Evolutionary conservation across 2,797 vertebrate species (phyloP), one percentile per base, ranked within the genome.

Genomic region (Otus scops): DNA sequence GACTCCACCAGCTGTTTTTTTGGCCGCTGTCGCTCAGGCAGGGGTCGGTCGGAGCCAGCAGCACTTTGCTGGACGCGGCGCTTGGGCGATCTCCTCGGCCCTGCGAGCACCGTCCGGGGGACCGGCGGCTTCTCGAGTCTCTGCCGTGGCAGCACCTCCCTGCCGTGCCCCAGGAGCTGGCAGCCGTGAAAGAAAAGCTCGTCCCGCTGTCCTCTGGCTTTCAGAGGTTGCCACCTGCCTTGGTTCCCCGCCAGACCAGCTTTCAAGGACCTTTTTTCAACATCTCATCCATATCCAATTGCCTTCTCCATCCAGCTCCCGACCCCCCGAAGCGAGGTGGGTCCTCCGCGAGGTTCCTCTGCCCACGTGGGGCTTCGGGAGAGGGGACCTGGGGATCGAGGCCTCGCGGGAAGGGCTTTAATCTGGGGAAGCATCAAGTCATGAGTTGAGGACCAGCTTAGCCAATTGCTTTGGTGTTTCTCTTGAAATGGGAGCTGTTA

Each of bases 241-340:
- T 0, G 1, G 36, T 19, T 43, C 57, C 85, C 85, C 48, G 56
- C 61, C 93, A 47, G 54, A 56, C 68, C 0, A 1, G 48, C 76
- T 88, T 39, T n/a, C 73, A 10, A 70, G 86, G 65, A 71, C 51
- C 26, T 56, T 63, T 63, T 56, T 38, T n/a, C 30, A 24, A 11
- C 92, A 50, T 93, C 73, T 89, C 30, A 1, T 79, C 69, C 73
- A 1, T 41, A 64, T 73, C 69, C 2, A 50, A 69, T 84, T 84
- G 92, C 95, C 96, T 96, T 95, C 70, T 86, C 77, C 85, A 32
- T 5, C 57, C 8, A 11, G 56, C 67, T 94, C 74, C 54, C n/a
- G 4, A 0, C 45, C 91, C 91, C 65, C 81, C 47, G 79, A 67
- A 13, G 30, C 3, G 6, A 61, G 84, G 61, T 43, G 13, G 28